Evolutionary conservation across 37 sponge, comb jelly and placozoan species (phyloP).

Genomic region (Diacarnus erythraeanus): DNA sequence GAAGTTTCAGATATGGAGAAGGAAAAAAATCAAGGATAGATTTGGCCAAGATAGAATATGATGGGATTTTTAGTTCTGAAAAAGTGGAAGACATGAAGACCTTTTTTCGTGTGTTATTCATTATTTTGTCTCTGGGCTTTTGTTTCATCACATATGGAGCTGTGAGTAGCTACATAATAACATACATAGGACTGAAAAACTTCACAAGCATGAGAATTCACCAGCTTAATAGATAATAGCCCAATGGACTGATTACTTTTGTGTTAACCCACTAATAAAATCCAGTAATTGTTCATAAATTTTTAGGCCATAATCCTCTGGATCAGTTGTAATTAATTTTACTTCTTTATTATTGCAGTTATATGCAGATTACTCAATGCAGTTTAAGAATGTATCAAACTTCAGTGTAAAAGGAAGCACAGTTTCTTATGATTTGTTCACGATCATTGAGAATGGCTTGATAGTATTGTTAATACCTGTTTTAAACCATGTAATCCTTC

Average conservation of each 20-base stretch:
- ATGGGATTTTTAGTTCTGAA: conserved; percentile 43
- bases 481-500: conserved; percentile 32
- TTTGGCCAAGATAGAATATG: conserved; percentile 43
- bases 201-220: too few relatives aligned
- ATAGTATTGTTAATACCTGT: conserved; percentile 8
- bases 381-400: neutral
- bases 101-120: conserved; percentile 25
- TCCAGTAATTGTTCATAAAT: too few relatives aligned
- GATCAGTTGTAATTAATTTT: too few relatives aligned
- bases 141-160: conserved; percentile 19
- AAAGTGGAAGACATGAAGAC: conserved; percentile 62
- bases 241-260: too few relatives aligned
- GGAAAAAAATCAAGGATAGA: conserved; percentile 35
- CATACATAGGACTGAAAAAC: too few relatives aligned
- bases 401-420: neutral
- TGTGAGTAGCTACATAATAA: too few relatives aligned
- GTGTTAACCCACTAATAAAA: too few relatives aligned
- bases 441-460: conserved; percentile 3
- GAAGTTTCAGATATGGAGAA: conserved; percentile 50
- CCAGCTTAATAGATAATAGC: too few relatives aligned
- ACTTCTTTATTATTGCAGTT: neutral
- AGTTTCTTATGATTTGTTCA: too few relatives aligned
- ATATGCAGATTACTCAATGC: neutral
- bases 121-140: conserved; percentile 19
- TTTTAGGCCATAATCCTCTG: too few relatives aligned